Evolutionary conservation across 2,888 invertebrate species (phyloP).

Genomic region (Amphipyra berbera): DNA sequence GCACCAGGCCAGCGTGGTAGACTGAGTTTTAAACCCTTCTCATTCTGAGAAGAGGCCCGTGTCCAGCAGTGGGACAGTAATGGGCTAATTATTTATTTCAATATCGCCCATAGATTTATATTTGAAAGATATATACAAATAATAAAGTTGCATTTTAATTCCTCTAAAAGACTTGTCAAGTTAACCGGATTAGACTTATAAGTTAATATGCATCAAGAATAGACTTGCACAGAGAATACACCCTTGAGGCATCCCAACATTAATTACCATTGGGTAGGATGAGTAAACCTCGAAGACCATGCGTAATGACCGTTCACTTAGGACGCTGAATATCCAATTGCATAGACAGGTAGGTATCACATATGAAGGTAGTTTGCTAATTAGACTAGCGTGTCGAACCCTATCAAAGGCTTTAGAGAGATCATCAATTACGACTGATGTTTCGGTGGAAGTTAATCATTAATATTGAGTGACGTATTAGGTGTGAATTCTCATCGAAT

Average conservation of each 20-base stretch:
- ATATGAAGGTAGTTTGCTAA: slow-evolving; percentile 28
- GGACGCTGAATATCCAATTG: slow-evolving; percentile 15
- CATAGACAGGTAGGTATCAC: slow-evolving; percentile 19
- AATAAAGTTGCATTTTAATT: no score
- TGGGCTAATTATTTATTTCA: no score
- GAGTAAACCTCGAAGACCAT: background rate
- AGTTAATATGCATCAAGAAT: background rate
- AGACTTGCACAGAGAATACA: background rate
- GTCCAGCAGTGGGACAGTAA: no score
- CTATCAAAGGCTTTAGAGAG: slow-evolving; percentile 30
- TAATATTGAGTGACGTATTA: slow-evolving; percentile 39
- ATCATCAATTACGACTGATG: slow-evolving; percentile 22
- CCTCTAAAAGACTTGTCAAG: no score
- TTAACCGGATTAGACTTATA: no score
- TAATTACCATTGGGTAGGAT: slow-evolving; percentile 3
- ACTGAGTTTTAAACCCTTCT: no score
- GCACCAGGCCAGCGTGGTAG: no score
- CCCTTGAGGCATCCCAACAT: slow-evolving; percentile 20
- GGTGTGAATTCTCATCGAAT: slow-evolving; percentile 37
- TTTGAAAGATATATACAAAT: no score
- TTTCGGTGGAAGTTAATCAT: slow-evolving; percentile 38
- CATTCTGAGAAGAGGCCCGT: no score
- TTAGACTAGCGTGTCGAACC: slow-evolving; percentile 28
- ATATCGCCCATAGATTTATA: no score
- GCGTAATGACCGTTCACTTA: slow-evolving; percentile 7